Base-by-base conservation (phyloP, 2,888 invertebrate species). In the Phragmatobia fuliginosa region DNA sequence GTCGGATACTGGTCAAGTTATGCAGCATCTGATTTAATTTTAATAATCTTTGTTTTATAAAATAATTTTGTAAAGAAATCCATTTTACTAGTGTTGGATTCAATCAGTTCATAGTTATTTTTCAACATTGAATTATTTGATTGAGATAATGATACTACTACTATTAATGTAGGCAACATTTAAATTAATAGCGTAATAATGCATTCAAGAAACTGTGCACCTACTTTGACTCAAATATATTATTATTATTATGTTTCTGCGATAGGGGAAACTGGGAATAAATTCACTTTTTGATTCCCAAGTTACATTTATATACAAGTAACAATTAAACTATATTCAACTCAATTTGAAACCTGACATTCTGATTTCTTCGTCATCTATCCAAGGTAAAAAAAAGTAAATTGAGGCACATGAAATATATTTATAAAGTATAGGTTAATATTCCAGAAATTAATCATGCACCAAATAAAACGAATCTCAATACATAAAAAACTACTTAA, bases 391-490 rank as follows among this genome's bases (percentile, higher is more conserved):
- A 49, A 10, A 2, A n/a, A 8, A 8, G 1, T 21, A 25, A 25
- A 52, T 52, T 25, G 10, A 25, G 11, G 25, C 2, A 0, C 0
- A 4, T 10, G 45, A 49, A 49, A 28, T 28, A 1, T 56, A 16
- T 56, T 28, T 1, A 16, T 28, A 56, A 41, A 8, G 18, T 21
- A 1, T 28, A 32, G 62, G 6, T n/a, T n/a, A n/a, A n/a, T 32
- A 21, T 72, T 80, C 61, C 74, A 84, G 81, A 49, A 49, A 78
- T 8, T 21, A 87, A 78, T 7, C 21, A 87, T 87, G 87, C 70
- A 79, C 70, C 80, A 78, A 56, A 64, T 74, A 18, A 67, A 52
- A 56, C 41, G 49, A 41, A 49, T 59, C n/a, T 49, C 25, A 25
- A 14, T 70, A 62, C 32, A 65, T 33, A 41, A 78, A 73, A 74